These are phyloP conservation scores for Lepidotrigona ventralis DNA, from an alignment of 1,140 invertebrate species.

Conservation along the genomic window DNA sequence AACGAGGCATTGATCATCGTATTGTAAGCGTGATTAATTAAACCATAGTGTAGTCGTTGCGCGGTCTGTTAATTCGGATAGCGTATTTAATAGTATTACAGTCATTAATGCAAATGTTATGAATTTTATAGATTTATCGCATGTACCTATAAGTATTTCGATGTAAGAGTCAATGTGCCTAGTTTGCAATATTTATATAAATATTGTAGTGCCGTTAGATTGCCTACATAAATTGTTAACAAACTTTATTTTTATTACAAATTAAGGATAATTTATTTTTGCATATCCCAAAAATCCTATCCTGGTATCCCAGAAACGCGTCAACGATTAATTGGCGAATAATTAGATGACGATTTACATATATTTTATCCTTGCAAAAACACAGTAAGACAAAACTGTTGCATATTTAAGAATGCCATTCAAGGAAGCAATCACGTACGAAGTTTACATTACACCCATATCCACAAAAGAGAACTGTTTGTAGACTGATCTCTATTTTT, in stretches of 20 bases:
- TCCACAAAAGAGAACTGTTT: background rate
- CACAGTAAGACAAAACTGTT: background rate
- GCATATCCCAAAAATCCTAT: background rate
- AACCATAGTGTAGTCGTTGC: conserved; percentile 58
- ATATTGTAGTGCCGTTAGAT: conserved; percentile 62
- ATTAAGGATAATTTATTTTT: conserved; percentile 31
- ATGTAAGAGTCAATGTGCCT: conserved; percentile 51
- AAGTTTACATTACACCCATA: background rate
- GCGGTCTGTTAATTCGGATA: conserved; percentile 25
- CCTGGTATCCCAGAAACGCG: background rate
- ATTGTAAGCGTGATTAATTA: conserved; percentile 14
- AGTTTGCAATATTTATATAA: conserved; percentile 68
- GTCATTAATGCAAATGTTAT: conserved; percentile 51
- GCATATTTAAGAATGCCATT: background rate
- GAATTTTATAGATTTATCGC: conserved; percentile 67
- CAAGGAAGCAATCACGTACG: background rate
- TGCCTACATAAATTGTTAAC: conserved; percentile 67
- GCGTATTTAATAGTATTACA: conserved; percentile 55
- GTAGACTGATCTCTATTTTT: conserved; percentile 69
- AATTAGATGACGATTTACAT: too few relatives aligned
- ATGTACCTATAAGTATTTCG: conserved; percentile 51
- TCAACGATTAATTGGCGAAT: background rate
- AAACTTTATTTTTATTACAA: conserved; percentile 71
- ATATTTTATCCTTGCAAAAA: background rate
- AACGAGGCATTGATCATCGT: conserved; percentile 77